Evolutionary conservation across 2,113 vertebrate genomes (phyloP).

Genomic region (Seriola rivoliana): DNA sequence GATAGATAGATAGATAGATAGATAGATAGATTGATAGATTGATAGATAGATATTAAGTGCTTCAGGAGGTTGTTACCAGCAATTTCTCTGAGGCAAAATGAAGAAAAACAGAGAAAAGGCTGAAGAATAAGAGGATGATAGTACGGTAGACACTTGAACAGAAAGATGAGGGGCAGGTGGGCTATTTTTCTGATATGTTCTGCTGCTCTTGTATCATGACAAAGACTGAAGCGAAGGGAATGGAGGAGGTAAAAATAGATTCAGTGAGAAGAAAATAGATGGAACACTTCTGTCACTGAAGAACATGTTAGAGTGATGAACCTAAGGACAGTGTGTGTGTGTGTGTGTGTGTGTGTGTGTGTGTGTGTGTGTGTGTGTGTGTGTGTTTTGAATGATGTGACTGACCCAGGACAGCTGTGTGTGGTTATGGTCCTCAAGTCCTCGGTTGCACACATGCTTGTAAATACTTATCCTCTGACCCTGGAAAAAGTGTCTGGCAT

Average conservation of each 20-base stretch:
- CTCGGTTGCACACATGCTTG: conserved; percentile 53
- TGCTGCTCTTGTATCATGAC: not conserved
- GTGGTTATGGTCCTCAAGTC: conserved; percentile 55
- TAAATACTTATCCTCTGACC: conserved; percentile 79
- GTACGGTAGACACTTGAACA: not conserved
- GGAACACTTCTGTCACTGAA: not conserved
- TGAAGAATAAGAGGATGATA: not conserved
- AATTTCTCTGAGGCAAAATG: not conserved
- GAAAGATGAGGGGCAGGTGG: not conserved
- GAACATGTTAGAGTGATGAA: conserved; percentile 13
- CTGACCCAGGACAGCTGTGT: conserved; percentile 66
- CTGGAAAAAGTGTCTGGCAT: conserved; percentile 46
- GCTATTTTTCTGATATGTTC: not conserved
- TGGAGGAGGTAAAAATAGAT: not conserved
- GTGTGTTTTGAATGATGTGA: conserved; percentile 9
- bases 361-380: not conserved
- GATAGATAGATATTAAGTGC: too few species aligned
- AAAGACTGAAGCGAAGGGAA: conserved; percentile 10
- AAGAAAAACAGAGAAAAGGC: conserved; percentile 4
- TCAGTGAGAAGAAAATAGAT: conserved; percentile 5
- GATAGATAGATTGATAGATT: too few species aligned
- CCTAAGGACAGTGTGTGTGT: conserved; percentile 1
- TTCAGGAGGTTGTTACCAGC: too few species aligned
- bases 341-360: not conserved
- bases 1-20: too few species aligned